Conservation (phyloP, 1,140 invertebrate species). For the Olivierus martensii region DNA sequence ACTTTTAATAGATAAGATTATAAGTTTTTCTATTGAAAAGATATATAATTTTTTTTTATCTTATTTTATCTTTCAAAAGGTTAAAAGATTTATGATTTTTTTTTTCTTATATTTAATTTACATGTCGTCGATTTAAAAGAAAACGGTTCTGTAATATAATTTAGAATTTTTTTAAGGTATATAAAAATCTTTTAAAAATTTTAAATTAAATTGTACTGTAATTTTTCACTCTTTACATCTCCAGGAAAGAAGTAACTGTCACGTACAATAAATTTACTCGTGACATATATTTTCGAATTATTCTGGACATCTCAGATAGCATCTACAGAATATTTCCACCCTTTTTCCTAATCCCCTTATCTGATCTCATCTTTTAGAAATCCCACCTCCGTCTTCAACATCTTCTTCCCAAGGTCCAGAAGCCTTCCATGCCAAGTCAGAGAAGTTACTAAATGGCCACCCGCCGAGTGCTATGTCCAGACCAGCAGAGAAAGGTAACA, state of each 20-base stretch:
- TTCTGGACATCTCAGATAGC: neutral
- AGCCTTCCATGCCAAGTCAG: conserved; percentile 9
- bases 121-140: too few species aligned
- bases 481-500: conserved; percentile 6
- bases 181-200: too few species aligned
- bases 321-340: neutral
- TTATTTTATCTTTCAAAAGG: too few species aligned
- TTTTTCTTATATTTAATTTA: too few species aligned
- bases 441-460: conserved; percentile 14
- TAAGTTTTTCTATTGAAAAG: too few species aligned
- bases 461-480: conserved; percentile 1
- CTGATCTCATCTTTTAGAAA: conserved; percentile 8
- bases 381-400: conserved; percentile 14
- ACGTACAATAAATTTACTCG: neutral
- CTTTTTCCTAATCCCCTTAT: neutral
- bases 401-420: conserved; percentile 12
- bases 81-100: too few species aligned
- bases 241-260: neutral
- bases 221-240: neutral
- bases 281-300: neutral
- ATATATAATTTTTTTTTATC: too few species aligned
- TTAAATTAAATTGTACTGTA: neutral
- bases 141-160: too few species aligned
- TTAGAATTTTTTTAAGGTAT: too few species aligned
- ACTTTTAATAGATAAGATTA: too few species aligned